phyloP scores from a whole-genome alignment of 53 echinoderm and acorn worm species.

The Temnopleurus reevesii region DNA sequence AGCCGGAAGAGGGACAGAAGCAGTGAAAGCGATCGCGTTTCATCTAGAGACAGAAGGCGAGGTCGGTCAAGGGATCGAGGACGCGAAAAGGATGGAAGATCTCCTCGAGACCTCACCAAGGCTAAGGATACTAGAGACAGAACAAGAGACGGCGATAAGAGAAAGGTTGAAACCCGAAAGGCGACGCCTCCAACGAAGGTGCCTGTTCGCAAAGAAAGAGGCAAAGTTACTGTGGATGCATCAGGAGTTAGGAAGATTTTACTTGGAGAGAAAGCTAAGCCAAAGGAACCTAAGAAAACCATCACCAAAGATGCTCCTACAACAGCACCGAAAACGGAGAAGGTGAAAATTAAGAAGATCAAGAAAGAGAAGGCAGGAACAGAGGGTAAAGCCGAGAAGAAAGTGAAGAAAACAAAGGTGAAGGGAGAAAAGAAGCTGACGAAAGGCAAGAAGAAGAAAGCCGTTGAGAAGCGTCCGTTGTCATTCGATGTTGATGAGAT shows the following conservation, averaged over 20 bases:
- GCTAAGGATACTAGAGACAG: background rate
- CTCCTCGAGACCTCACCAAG: background rate
- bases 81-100: background rate
- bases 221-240: constrained; percentile 39
- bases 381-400: constrained; percentile 32
- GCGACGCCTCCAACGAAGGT: background rate
- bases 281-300: constrained; percentile 10
- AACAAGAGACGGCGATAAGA: constrained; percentile 31
- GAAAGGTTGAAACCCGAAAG: background rate
- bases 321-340: constrained; percentile 21
- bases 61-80: constrained; percentile 7
- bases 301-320: background rate
- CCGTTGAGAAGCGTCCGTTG: constrained; percentile 53
- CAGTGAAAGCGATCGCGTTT: constrained; percentile 23
- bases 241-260: constrained; percentile 31
- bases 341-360: constrained; percentile 55
- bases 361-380: constrained; percentile 61
- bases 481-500: constrained; percentile 67
- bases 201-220: background rate
- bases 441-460: constrained; percentile 28
- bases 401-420: background rate
- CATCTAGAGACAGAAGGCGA: constrained; percentile 1
- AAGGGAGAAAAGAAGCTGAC: constrained; percentile 14
- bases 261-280: background rate
- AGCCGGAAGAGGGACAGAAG: constrained; percentile 45